phyloP scores from a whole-genome alignment of 2,888 invertebrate genomes.

The Ectobius pallidus region DNA sequence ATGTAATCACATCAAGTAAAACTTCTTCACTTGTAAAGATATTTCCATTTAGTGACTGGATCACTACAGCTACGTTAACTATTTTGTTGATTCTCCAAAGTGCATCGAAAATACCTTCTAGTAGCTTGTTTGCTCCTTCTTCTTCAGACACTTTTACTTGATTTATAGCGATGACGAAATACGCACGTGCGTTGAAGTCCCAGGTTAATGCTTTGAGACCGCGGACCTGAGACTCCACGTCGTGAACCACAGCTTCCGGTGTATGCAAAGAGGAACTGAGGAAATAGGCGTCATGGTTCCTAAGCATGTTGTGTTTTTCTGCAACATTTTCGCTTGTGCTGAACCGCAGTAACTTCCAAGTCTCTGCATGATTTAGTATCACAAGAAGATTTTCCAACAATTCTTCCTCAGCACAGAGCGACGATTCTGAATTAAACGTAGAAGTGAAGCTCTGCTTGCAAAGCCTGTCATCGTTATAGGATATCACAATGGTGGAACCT shows the following conservation, averaged over 20 bases:
- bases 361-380: no score
- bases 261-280: neutral
- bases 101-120: neutral
- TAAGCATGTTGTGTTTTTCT: no score
- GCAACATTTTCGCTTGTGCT: no score
- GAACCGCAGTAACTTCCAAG: no score
- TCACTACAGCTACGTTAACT: neutral
- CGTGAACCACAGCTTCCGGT: neutral
- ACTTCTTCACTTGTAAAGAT: neutral
- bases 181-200: constrained; percentile 4
- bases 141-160: neutral
- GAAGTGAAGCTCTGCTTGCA: no score
- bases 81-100: constrained; percentile 4
- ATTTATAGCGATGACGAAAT: neutral
- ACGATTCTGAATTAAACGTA: no score
- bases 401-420: no score
- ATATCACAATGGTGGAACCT: no score
- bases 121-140: neutral
- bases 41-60: neutral
- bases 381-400: no score
- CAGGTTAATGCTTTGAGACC: neutral
- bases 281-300: no score
- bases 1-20: neutral
- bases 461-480: no score
- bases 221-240: neutral